Conservation (phyloP, 2,797 vertebrate genomes). For the Sebastes taczanowskii region DNA sequence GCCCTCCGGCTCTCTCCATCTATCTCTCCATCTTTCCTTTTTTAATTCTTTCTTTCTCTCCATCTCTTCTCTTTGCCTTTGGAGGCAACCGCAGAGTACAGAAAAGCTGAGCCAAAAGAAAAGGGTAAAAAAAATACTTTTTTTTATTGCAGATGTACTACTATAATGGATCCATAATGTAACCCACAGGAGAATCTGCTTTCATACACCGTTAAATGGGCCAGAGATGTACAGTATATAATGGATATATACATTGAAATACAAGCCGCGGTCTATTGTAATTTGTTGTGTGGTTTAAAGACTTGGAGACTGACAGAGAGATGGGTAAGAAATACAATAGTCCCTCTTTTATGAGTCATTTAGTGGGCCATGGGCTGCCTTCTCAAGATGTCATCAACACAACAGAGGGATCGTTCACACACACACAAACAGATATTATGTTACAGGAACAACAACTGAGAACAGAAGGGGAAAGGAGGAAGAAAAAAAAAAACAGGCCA, state of each 20-base stretch:
- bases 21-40: slow-evolving; percentile 39
- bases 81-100: slow-evolving; percentile 31
- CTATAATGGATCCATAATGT: slow-evolving; percentile 38
- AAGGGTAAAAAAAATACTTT: neutral
- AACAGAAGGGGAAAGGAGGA: slow-evolving; percentile 47
- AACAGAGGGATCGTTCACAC: slow-evolving; percentile 60
- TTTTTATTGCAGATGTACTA: slow-evolving; percentile 28
- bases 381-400: slow-evolving; percentile 64
- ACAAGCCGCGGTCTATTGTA: slow-evolving; percentile 22
- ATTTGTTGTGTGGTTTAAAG: slow-evolving; percentile 37
- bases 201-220: slow-evolving; percentile 26
- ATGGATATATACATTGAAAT: slow-evolving; percentile 29
- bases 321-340: slow-evolving; percentile 48
- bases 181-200: slow-evolving; percentile 37
- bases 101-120: neutral
- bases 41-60: slow-evolving; percentile 21
- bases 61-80: slow-evolving; percentile 17
- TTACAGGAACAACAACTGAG: slow-evolving; percentile 74
- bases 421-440: slow-evolving; percentile 64
- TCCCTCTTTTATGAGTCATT: slow-evolving; percentile 51
- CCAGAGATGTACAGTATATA: slow-evolving; percentile 20
- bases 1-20: slow-evolving; percentile 50
- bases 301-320: slow-evolving; percentile 4
- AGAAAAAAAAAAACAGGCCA: slow-evolving; percentile 66
- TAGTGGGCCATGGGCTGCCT: slow-evolving; percentile 56